Conservation (phyloP, 2,113 vertebrate genomes). For the Vombatus ursinus region DNA sequence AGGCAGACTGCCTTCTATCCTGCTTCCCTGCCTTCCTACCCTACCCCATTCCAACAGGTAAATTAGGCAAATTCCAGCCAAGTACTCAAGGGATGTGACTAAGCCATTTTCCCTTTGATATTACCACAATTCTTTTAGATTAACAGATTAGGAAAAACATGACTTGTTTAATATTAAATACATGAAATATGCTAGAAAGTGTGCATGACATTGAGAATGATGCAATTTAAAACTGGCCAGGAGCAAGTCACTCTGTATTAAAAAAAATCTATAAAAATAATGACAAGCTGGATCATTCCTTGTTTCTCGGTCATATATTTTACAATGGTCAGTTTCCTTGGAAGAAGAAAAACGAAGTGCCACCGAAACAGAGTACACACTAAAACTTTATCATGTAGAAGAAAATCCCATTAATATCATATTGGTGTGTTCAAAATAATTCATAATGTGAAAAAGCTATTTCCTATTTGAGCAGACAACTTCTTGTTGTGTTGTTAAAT, state of each 20-base stretch:
- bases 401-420: not conserved
- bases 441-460: not conserved
- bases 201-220: not conserved
- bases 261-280: not conserved
- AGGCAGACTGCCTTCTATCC: not conserved
- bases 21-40: not conserved
- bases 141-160: not conserved
- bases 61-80: not conserved
- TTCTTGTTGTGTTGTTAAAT: not conserved
- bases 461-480: not conserved
- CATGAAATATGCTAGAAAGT: not conserved
- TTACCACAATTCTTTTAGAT: not conserved
- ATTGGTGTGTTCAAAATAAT: not conserved
- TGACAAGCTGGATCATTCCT: not conserved
- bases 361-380: not conserved
- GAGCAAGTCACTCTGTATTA: not conserved
- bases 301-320: not conserved
- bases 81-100: not conserved
- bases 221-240: not conserved
- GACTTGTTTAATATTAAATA: not conserved
- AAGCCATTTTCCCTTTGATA: not conserved
- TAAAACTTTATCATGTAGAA: not conserved
- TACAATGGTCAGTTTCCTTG: no score
- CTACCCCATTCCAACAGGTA: not conserved
- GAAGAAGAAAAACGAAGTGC: not conserved